Conservation (phyloP, 1,140 invertebrate genomes). For the Lordiphosa clarofinis region DNA sequence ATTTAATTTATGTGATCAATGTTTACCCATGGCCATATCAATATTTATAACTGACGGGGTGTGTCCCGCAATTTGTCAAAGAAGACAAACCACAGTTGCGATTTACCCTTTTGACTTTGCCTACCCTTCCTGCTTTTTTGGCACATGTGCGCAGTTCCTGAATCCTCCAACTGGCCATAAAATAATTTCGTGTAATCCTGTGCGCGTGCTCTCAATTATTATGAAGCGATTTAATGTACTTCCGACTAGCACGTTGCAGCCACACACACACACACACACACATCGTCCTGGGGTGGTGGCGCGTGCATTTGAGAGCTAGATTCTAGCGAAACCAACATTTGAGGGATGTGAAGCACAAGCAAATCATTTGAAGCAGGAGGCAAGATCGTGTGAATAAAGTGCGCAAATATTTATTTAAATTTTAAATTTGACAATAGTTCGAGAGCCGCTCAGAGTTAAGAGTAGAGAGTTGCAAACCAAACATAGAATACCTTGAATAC, state of each 20-base stretch:
- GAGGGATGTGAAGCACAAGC: no score
- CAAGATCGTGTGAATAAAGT: no score
- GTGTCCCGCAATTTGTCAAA: conserved; percentile 21
- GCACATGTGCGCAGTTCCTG: conserved; percentile 10
- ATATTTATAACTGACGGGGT: conserved; percentile 44
- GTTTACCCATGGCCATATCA: conserved; percentile 43
- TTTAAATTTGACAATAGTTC: neutral
- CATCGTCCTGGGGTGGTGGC: neutral
- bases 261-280: neutral
- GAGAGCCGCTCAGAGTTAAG: no score
- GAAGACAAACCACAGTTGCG: neutral
- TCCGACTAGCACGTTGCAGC: neutral
- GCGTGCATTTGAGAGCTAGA: neutral
- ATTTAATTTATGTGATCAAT: conserved; percentile 53
- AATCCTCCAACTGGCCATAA: conserved; percentile 30
- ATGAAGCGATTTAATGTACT: conserved; percentile 41
- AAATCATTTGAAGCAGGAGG: no score
- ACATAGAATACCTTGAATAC: no score
- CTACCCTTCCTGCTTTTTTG: conserved; percentile 7
- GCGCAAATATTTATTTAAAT: neutral
- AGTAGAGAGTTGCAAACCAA: no score
- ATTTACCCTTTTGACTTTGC: conserved; percentile 47
- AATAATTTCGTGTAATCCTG: conserved; percentile 66
- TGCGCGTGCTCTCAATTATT: conserved; percentile 70
- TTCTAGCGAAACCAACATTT: no score